These are phyloP conservation scores for Phataginus tetradactyla DNA, from an alignment of 2,797 vertebrate species.

Conservation along the genomic window DNA sequence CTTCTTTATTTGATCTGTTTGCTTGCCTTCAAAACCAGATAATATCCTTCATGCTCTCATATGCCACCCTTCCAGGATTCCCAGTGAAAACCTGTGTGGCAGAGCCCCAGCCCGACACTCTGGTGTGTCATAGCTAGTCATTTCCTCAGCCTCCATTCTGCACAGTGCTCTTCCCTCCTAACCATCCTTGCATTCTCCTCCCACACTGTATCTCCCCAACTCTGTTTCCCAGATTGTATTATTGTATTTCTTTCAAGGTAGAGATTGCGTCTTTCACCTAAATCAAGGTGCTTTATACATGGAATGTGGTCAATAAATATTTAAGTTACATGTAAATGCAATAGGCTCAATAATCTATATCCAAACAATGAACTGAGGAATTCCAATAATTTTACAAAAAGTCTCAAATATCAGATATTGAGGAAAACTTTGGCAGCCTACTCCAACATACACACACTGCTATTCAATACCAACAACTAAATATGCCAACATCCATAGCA, in stretches of 20 bases:
- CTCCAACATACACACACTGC: not conserved
- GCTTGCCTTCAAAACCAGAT: not conserved
- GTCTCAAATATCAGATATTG: not conserved
- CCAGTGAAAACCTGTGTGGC: not conserved
- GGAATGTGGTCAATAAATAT: not conserved
- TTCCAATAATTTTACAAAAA: not conserved
- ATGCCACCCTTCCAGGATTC: not conserved
- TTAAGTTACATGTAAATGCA: not conserved
- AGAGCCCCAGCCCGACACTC: not conserved
- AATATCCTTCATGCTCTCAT: not conserved
- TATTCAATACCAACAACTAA: not conserved
- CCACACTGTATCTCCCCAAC: not conserved
- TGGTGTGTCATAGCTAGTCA: no score
- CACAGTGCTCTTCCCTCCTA: not conserved
- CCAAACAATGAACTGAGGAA: not conserved
- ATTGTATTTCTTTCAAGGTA: not conserved
- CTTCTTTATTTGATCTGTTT: not conserved
- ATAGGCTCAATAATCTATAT: not conserved
- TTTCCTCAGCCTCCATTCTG: not conserved
- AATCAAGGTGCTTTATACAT: not conserved
- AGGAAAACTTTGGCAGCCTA: not conserved
- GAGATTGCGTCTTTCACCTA: not conserved
- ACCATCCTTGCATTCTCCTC: not conserved
- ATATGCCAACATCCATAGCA: not conserved
- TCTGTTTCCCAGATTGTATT: not conserved